These are phyloP conservation scores for Lasioglossum calceatum DNA, from an alignment of 2,888 invertebrate genomes.

Conservation along the genomic window DNA sequence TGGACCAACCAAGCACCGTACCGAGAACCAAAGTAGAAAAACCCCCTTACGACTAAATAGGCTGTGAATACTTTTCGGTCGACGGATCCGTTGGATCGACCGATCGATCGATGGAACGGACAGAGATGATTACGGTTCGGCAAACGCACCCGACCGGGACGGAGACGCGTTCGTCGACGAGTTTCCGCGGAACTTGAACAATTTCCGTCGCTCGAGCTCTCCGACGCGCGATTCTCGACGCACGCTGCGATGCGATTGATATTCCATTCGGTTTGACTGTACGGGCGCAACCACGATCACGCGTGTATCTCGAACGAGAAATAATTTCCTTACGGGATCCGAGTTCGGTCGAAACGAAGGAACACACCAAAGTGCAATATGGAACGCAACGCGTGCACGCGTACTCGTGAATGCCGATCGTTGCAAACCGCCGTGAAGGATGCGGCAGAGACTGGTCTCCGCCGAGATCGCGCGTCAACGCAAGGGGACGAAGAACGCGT, in stretches of 20 bases:
- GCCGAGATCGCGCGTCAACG: slow-evolving; percentile 32
- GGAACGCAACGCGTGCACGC: slow-evolving; percentile 40
- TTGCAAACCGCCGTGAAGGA: not conserved
- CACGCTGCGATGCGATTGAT: not conserved
- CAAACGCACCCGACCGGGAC: not conserved
- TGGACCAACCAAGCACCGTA: slow-evolving; percentile 9
- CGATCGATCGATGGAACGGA: slow-evolving; percentile 8
- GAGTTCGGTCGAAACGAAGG: slow-evolving; percentile 32
- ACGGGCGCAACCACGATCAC: not conserved
- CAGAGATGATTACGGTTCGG: not conserved
- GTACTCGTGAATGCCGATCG: slow-evolving; percentile 50
- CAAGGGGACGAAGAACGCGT: not conserved
- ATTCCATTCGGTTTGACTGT: not conserved
- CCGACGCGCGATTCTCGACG: not conserved
- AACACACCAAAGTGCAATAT: slow-evolving; percentile 82
- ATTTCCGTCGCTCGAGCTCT: not conserved
- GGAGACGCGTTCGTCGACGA: not conserved
- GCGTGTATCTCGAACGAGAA: not conserved
- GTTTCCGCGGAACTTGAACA: not conserved
- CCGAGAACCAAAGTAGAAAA: slow-evolving; percentile 41
- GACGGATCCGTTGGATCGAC: slow-evolving; percentile 16
- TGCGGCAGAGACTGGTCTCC: not conserved
- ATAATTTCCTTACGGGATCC: slow-evolving; percentile 9
- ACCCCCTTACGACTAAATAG: slow-evolving; percentile 39
- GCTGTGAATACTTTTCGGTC: slow-evolving; percentile 50